phyloP scores from a whole-genome alignment of 2,888 invertebrate species.

The Mythimna vitellina region DNA sequence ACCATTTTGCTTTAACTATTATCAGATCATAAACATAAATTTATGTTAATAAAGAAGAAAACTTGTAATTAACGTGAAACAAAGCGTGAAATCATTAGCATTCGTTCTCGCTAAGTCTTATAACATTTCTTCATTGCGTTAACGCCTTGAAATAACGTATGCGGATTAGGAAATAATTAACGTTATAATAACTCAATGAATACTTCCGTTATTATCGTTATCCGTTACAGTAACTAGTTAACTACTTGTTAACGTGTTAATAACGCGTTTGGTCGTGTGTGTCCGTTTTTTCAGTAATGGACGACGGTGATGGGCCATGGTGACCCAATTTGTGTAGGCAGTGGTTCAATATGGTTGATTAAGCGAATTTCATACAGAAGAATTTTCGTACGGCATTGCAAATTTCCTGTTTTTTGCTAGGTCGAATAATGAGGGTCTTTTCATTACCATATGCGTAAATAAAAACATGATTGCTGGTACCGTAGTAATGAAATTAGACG shows the following conservation, averaged over 20 bases:
- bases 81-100: conserved; percentile 51
- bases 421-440: conserved; percentile 16
- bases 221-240: conserved; percentile 44
- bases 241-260: conserved; percentile 25
- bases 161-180: conserved; percentile 50
- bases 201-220: conserved; percentile 53
- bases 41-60: conserved; percentile 27
- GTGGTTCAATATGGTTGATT: neutral
- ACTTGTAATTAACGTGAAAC: conserved; percentile 26
- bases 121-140: conserved; percentile 43
- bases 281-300: neutral
- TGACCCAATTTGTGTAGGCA: conserved; percentile 13
- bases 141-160: conserved; percentile 50
- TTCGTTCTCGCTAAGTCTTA: conserved; percentile 23
- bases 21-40: conserved; percentile 12
- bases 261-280: conserved; percentile 8
- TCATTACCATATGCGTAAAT: conserved; percentile 53
- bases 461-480: conserved; percentile 31
- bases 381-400: conserved; percentile 29
- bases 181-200: conserved; percentile 50
- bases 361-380: conserved; percentile 1
- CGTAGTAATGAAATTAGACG: conserved; percentile 28
- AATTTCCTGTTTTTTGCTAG: conserved; percentile 47
- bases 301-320: neutral
- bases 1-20: conserved; percentile 7